These are phyloP conservation scores for Camptogramma bilineatum DNA, from an alignment of 2,888 invertebrate species.

Conservation along the genomic window DNA sequence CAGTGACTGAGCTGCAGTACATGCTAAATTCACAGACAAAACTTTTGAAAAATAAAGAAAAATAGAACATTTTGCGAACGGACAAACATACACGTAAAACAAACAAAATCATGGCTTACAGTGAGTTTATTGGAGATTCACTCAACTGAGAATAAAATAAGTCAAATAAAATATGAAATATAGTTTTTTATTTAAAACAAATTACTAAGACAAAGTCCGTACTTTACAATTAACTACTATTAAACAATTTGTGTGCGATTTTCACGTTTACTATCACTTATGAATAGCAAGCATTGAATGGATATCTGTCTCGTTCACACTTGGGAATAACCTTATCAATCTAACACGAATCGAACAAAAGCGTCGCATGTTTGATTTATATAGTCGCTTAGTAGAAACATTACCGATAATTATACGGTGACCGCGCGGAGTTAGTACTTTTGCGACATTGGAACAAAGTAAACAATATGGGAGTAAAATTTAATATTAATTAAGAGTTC, in stretches of 20 bases:
- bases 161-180: neutral
- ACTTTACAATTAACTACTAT: neutral
- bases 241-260: constrained; percentile 45
- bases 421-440: constrained; percentile 69
- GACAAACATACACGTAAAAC: neutral
- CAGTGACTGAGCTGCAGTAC: constrained; percentile 47
- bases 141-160: neutral
- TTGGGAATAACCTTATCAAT: constrained; percentile 84
- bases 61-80: neutral
- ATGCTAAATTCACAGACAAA: constrained; percentile 49
- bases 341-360: constrained; percentile 85
- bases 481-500: no score
- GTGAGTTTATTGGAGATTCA: neutral
- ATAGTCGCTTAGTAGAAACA: constrained; percentile 85
- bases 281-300: constrained; percentile 77
- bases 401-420: constrained; percentile 82
- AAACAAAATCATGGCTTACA: neutral
- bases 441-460: constrained; percentile 40
- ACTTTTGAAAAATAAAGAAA: constrained; percentile 1
- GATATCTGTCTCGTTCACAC: constrained; percentile 83
- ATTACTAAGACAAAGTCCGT: neutral
- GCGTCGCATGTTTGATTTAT: constrained; percentile 85
- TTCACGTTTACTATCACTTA: constrained; percentile 72
- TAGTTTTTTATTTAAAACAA: neutral
- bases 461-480: no score